Evolutionary conservation across 2,888 invertebrate species (phyloP), one percentile per base, ranked within the genome.

Genomic region (Drosophila koepferae): DNA sequence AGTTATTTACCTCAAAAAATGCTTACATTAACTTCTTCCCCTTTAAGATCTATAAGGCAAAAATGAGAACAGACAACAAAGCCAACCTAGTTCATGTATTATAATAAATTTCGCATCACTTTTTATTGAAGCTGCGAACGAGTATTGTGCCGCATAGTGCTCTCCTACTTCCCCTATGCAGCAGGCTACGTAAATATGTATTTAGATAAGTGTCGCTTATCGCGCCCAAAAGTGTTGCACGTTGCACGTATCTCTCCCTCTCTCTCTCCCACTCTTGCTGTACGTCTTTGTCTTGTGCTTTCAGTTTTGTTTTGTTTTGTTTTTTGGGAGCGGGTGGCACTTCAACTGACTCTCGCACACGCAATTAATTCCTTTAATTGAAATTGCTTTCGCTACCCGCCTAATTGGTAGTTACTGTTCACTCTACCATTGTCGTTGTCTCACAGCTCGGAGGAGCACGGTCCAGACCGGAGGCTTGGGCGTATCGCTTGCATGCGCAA

Each of bases 301-400:
- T 43, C 38, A 38, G 43, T 23, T 23, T 59, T 23, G 31, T 28
- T 34, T 55, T 14, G 49, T 12, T 20, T n/a, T n/a, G n/a, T n/a
- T n/a, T n/a, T 58, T 40, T 14, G 2, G 36, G 64, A 54, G 54
- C 38, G 54, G 54, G 38, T 40, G 59, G 53, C 67, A 59, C 83
- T 86, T 80, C 67, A 88, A 69, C 73, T 86, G 83, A 58, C 82
- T 87, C 86, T 72, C 75, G 89, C 81, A 81, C 81, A 89, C 77
- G 80, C 85, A 85, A 85, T 85, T 85, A 85, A 89, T 85, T 89
- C 85, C 61, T 87, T 89, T 87, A 85, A 89, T 87, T 85, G 89
- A 84, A 86, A 89, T 84, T 86, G 87, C 88, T 77, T 73, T 87
- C 86, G 79, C 82, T 86, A 87, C 65, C 89, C 89, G 85, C 77